Evolutionary conservation across 2,888 invertebrate species (phyloP).

Genomic region (Troilus luridus): DNA sequence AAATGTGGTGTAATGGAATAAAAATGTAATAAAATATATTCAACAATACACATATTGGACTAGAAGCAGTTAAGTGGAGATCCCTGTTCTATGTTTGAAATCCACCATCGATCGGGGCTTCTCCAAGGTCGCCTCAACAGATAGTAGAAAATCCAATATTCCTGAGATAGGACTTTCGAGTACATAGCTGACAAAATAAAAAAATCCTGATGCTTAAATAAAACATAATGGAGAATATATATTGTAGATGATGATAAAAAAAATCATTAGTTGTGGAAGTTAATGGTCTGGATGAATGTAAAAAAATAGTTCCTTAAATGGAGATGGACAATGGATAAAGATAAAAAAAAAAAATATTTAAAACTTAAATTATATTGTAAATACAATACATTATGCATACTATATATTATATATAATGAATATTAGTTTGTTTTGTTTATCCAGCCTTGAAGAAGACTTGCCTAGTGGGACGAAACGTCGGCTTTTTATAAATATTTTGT

Average conservation of each 20-base stretch:
- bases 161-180: neutral
- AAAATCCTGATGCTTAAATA: neutral
- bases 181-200: neutral
- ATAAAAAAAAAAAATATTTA: too few relatives aligned
- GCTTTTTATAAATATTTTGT: too few relatives aligned
- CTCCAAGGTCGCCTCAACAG: neutral
- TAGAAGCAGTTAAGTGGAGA: neutral
- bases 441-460: too few relatives aligned
- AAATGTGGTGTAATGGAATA: neutral
- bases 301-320: too few relatives aligned
- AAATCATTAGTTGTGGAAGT: neutral
- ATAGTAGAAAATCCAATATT: slow-evolving; percentile 1
- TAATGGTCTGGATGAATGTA: too few relatives aligned
- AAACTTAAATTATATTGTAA: too few relatives aligned
- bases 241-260: neutral
- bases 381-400: too few relatives aligned
- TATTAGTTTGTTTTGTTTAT: too few relatives aligned
- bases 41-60: neutral
- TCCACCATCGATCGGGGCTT: neutral
- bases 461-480: too few relatives aligned
- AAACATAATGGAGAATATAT: neutral
- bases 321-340: too few relatives aligned
- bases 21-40: neutral
- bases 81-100: neutral
- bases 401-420: too few relatives aligned